These are phyloP conservation scores for Phylloscopus trochiloides DNA, from an alignment of 2,113 vertebrate species.

Conservation along the genomic window DNA sequence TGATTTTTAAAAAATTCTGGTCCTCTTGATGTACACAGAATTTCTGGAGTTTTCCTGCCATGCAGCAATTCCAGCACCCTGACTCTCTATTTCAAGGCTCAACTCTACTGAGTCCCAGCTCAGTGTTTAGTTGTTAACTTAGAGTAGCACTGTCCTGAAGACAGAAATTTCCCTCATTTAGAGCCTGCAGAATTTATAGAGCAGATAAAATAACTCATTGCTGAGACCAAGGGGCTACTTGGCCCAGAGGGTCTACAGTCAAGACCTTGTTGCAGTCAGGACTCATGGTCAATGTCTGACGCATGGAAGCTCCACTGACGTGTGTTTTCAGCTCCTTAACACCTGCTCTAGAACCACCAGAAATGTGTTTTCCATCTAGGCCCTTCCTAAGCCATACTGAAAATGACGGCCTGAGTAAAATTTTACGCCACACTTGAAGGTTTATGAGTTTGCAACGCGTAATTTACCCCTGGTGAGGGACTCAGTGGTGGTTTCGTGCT, in stretches of 20 bases:
- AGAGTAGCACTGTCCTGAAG: background rate
- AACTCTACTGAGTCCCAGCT: background rate
- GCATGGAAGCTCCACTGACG: background rate
- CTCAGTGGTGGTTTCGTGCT: background rate
- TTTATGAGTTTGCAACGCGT: background rate
- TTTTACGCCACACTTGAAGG: background rate
- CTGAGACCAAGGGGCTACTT: background rate
- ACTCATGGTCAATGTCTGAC: background rate
- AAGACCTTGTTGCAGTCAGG: background rate
- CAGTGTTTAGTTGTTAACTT: background rate
- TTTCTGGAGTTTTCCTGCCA: background rate
- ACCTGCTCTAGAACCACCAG: background rate
- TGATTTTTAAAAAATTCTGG: background rate
- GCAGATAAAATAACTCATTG: background rate
- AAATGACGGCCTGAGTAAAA: constrained; percentile 26
- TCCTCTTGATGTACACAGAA: background rate
- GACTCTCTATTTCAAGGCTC: background rate
- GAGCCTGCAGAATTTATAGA: background rate
- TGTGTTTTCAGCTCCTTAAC: background rate
- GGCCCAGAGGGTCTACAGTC: background rate
- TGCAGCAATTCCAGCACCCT: background rate
- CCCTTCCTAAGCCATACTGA: background rate
- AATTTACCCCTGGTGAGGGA: constrained; percentile 27
- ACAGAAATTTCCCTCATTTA: background rate
- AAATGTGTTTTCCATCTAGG: background rate